Evolutionary conservation across 2,888 invertebrate genomes (phyloP).

Genomic region (Pristionchus fissidentatus): DNA sequence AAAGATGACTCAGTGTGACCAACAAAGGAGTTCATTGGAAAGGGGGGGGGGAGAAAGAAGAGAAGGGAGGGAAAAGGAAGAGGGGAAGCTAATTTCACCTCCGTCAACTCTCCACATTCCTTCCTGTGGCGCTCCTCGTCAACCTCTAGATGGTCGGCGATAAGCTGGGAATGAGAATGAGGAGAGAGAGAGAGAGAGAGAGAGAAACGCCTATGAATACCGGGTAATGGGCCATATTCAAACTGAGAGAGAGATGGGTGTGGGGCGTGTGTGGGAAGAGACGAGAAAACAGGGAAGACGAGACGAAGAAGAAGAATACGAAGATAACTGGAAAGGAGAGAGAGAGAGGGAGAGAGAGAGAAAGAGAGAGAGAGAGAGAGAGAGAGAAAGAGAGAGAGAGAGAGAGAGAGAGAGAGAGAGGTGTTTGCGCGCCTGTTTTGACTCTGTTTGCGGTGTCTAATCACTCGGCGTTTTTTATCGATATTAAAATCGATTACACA

Average conservation of each 20-base stretch:
- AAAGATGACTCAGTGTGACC: too few species aligned
- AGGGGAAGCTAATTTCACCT: slow-evolving; percentile 29
- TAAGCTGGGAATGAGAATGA: slow-evolving; percentile 7
- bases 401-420: too few species aligned
- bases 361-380: background rate
- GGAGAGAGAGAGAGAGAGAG: slow-evolving; percentile 30
- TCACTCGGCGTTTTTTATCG: too few species aligned
- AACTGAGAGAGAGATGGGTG: background rate
- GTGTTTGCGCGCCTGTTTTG: too few species aligned
- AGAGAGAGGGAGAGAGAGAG: too few species aligned
- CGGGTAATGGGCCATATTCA: slow-evolving; percentile 32
- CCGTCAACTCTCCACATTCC: too few species aligned
- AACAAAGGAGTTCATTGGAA: too few species aligned
- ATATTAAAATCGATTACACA: too few species aligned
- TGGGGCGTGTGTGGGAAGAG: background rate
- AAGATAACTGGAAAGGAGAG: too few species aligned
- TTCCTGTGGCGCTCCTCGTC: slow-evolving; percentile 5
- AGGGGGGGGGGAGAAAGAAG: slow-evolving; percentile 25
- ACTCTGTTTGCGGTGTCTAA: too few species aligned
- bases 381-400: background rate
- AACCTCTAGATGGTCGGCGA: slow-evolving; percentile 36
- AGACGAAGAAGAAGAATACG: background rate
- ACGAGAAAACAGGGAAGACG: slow-evolving; percentile 24
- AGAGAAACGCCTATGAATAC: background rate
- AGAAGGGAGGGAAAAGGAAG: background rate